Evolutionary conservation across 2,113 vertebrate species (phyloP), one percentile per base, ranked within the genome.

Genomic region (Lethenteron reissneri): DNA sequence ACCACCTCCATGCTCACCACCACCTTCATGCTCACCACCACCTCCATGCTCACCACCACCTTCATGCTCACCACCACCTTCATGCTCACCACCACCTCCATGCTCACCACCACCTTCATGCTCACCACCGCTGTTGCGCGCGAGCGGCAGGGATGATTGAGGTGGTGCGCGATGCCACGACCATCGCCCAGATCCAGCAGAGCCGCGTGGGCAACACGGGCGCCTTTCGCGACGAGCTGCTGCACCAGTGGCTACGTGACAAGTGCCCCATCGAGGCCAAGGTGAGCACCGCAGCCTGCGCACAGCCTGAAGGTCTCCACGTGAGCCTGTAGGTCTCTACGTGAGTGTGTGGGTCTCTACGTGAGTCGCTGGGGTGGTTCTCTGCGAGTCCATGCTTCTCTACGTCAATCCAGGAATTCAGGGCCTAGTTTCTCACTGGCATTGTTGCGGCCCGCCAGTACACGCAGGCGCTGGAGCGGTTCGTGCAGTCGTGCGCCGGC

Each of bases 401-500:
- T 21, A 8, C 58, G 8, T 72, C 62, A 56, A n/a, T 68, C 14
- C 62, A 56, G 57, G 17, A n/a, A 13, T 72, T 57, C 1, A 41
- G 41, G 41, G 41, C 5, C 41, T 41, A 41, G 41, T 41, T 41
- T 41, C 41, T 41, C 41, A 41, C 41, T 41, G 41, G 41, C 41
- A 41, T 41, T 41, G 41, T 41, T 41, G 41, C 41, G 41, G 5
- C 41, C 11, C 58, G 41, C 3, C 74, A 84, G 83, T 79, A 82
- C 75, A 83, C 78, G 73, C 77, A 80, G 71, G 80, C 77, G 0
- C 77, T 81, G 77, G 84, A 86, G 72, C 79, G 74, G 41, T 86
- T 86, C 75, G 81, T 85, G 71, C 83, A 79, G 71, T 86, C 84
- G 10, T 85, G 83, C 41, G 84, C 84, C 2, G 84, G 84, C 2